Conservation (phyloP, 1,140 invertebrate genomes). For the Papilio aristodemus region DNA sequence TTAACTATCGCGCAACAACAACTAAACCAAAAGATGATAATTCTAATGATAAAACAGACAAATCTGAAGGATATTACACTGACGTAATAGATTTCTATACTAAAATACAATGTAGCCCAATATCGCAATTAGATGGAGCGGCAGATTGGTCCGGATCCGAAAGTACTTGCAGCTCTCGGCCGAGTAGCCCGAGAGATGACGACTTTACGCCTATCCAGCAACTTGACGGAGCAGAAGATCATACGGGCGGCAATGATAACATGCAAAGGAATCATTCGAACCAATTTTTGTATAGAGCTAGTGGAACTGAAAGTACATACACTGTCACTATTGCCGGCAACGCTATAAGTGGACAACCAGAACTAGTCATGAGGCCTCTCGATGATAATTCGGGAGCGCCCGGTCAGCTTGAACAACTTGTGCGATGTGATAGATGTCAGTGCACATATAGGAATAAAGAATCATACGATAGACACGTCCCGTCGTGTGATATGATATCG, state of each 20-base stretch:
- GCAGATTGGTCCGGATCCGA: slow-evolving; percentile 80
- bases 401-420: slow-evolving; percentile 84
- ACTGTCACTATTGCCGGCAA: slow-evolving; percentile 76
- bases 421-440: slow-evolving; percentile 92
- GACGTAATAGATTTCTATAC: slow-evolving; percentile 80
- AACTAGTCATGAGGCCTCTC: slow-evolving; percentile 76
- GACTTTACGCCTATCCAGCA: slow-evolving; percentile 83
- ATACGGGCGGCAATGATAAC: slow-evolving; percentile 69
- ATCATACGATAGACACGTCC: slow-evolving; percentile 91
- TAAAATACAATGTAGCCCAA: slow-evolving; percentile 78
- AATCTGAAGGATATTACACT: slow-evolving; percentile 71
- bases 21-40: slow-evolving; percentile 70
- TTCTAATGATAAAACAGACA: slow-evolving; percentile 59
- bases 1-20: slow-evolving; percentile 63
- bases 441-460: slow-evolving; percentile 93
- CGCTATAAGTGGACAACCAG: slow-evolving; percentile 68
- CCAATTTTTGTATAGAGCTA: slow-evolving; percentile 75
- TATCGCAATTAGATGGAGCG: slow-evolving; percentile 84
- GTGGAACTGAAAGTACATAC: slow-evolving; percentile 74
- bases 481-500: slow-evolving; percentile 88
- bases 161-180: slow-evolving; percentile 73
- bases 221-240: slow-evolving; percentile 88
- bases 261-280: slow-evolving; percentile 64
- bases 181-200: slow-evolving; percentile 60
- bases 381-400: slow-evolving; percentile 63